Evolutionary conservation across 2,113 vertebrate genomes (phyloP), one percentile per base, ranked within the genome.

Genomic region (Ictalurus punctatus): DNA sequence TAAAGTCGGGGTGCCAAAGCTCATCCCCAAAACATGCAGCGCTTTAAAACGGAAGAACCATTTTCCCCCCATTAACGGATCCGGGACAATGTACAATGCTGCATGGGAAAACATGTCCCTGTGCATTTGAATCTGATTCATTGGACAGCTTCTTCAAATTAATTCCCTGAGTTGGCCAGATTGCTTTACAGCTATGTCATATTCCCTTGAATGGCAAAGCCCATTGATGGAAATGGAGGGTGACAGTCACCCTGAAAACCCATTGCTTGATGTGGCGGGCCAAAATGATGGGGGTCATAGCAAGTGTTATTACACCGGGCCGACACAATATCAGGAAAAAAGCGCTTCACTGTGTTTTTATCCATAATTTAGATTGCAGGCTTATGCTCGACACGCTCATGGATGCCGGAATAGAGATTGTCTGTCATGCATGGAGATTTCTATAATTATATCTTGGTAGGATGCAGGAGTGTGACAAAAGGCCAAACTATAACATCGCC

Each of bases 111-210:
- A 90, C 90, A 92, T 59, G 88, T 92, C 95, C 95, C 94, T 96
- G 95, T 97, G 96, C 96, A 96, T 97, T 96, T 97, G 97, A 98
- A 97, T 96, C 95, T 95, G 96, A 97, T 98, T 96, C 97, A 97
- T 97, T 95, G 96, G 96, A 97, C 96, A 96, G 97, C 96, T 95
- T 97, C 96, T 97, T 96, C 97, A 97, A 98, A 98, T 99, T 97
- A 99, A 99, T 98, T 97, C 96, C 97, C 96, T 97, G 96, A 96
- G 96, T 97, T 95, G 96, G 96, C 96, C 96, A 96, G 97, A 98
- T 98, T 98, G 97, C 97, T 97, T 96, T 96, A 97, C 96, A 96
- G 95, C 97, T 97, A 95, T 97, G 97, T 98, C 97, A 98, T 97
- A 97, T 96, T 96, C 92, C 94, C 95, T 96, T 97, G 97, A 98